phyloP scores from a whole-genome alignment of 2,113 vertebrate species.

The Rana temporaria region DNA sequence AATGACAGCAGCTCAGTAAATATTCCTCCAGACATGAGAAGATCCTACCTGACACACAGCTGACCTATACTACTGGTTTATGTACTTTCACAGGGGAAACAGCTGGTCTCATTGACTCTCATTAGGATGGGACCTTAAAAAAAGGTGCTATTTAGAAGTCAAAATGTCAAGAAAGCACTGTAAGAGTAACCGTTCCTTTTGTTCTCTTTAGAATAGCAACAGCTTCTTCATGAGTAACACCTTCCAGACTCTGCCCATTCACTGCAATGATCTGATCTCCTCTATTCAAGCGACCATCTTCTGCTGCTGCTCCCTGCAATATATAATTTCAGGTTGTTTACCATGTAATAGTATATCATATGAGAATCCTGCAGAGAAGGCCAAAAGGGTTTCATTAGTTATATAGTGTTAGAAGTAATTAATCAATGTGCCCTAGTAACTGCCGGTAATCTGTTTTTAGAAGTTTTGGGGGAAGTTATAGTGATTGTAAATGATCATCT shows the following conservation, averaged over 20 bases:
- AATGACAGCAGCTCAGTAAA: slow-evolving; percentile 47
- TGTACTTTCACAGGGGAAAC: slow-evolving; percentile 32
- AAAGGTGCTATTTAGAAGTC: background rate
- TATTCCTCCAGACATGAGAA: slow-evolving; percentile 6
- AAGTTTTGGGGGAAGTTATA: too few relatives aligned
- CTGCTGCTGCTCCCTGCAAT: slow-evolving; percentile 91
- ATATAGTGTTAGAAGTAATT: too few relatives aligned
- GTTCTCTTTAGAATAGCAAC: slow-evolving; percentile 94
- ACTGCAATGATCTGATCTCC: slow-evolving; percentile 97
- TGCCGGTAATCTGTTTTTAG: too few relatives aligned
- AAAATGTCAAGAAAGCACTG: slow-evolving; percentile 84
- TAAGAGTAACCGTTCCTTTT: slow-evolving; percentile 91
- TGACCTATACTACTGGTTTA: slow-evolving; percentile 22
- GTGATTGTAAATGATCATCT: too few relatives aligned
- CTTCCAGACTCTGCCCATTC: slow-evolving; percentile 92
- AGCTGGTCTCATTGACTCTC: background rate
- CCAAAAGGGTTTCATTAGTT: too few relatives aligned
- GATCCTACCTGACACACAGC: slow-evolving; percentile 3
- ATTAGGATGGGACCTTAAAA: background rate
- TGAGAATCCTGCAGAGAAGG: too few relatives aligned
- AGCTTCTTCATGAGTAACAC: slow-evolving; percentile 94
- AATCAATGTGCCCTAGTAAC: too few relatives aligned
- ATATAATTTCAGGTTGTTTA: too few relatives aligned
- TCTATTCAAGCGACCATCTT: slow-evolving; percentile 92
- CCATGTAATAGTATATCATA: too few relatives aligned